These are phyloP conservation scores for Microcebus ravelobensis DNA, from an alignment of 2,113 vertebrate species.

Conservation along the genomic window DNA sequence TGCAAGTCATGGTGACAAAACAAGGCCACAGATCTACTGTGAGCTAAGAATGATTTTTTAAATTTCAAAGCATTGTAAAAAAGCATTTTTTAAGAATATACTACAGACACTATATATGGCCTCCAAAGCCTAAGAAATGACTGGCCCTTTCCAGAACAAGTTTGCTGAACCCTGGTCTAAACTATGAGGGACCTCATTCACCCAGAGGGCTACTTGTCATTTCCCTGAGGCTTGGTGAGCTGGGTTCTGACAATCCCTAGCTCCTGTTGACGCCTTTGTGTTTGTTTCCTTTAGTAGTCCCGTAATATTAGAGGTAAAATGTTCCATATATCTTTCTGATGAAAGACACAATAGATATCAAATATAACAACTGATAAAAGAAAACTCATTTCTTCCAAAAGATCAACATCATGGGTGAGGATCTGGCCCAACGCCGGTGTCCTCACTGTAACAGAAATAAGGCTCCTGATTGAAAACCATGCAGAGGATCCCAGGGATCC, in stretches of 20 bases:
- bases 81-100: not conserved
- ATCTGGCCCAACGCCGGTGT: not conserved
- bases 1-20: not conserved
- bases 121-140: not conserved
- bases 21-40: not conserved
- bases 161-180: not conserved
- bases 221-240: not conserved
- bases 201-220: not conserved
- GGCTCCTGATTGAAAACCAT: not conserved
- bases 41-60: not conserved
- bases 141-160: not conserved
- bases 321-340: not conserved
- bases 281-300: not conserved
- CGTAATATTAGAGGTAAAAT: not conserved
- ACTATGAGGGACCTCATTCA: not conserved
- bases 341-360: not conserved
- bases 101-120: not conserved
- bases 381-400: not conserved
- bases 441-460: not conserved
- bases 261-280: not conserved
- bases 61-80: not conserved
- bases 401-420: not conserved
- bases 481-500: not conserved
- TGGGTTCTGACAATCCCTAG: not conserved
- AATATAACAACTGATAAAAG: not conserved